Conservation (phyloP, 2,113 vertebrate genomes). For the Colossoma macropomum region DNA sequence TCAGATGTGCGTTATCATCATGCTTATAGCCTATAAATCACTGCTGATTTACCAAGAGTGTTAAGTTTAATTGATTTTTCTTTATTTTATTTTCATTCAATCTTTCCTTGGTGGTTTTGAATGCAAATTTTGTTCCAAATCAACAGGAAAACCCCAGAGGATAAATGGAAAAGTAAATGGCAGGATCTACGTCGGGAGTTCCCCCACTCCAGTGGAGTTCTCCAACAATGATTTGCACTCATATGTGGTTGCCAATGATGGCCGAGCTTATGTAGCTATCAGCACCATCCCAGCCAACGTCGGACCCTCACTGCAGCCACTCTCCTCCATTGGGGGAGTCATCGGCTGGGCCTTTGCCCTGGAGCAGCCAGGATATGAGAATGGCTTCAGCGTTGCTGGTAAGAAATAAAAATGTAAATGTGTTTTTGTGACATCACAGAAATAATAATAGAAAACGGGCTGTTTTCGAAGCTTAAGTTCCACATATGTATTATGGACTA, state of each 20-base stretch:
- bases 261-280: constrained; percentile 93
- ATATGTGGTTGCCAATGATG: constrained; percentile 93
- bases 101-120: not conserved
- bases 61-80: too few species aligned
- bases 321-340: constrained; percentile 85
- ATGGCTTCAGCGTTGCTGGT: constrained; percentile 95
- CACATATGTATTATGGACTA: too few species aligned
- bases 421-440: too few species aligned
- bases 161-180: constrained; percentile 93
- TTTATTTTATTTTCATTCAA: too few species aligned
- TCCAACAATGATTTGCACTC: constrained; percentile 92
- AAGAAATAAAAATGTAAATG: constrained; percentile 52
- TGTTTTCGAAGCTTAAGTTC: too few species aligned
- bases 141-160: constrained; percentile 90
- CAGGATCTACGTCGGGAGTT: constrained; percentile 83
- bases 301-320: constrained; percentile 87
- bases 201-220: constrained; percentile 77
- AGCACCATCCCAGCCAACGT: constrained; percentile 85
- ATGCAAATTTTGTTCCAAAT: not conserved
- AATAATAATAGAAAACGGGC: too few species aligned
- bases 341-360: constrained; percentile 97
- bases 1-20: too few species aligned
- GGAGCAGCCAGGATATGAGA: constrained; percentile 89
- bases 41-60: too few species aligned
- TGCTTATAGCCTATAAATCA: too few species aligned